Evolutionary conservation across 2,888 invertebrate genomes (phyloP), one percentile per base, ranked within the genome.

Genomic region (Himalopsyche anomala): DNA sequence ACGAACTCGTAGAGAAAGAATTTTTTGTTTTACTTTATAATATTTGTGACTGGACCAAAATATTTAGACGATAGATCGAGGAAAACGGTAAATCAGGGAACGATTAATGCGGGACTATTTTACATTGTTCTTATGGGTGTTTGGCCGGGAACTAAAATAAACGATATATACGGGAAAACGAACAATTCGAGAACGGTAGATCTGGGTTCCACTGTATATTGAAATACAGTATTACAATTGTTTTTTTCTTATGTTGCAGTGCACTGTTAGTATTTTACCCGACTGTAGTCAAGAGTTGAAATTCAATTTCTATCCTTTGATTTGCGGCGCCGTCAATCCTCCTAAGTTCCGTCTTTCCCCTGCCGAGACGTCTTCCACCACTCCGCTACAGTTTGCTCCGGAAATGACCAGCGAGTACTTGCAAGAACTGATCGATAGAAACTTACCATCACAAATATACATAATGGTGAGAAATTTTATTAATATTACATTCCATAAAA

Each of bases 221-320:
- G 51, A 15, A 8, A 15, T 51, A 15, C 51, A 82, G 55, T 17
- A n/a, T 82, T 55, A 54, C 2, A 82, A 82, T 6, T 38, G 1
- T 11, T 62, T 17, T 87, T 28, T 19, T 19, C 3, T 62, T n/a
- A 85, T 87, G 42, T 90, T 90, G 86, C 88, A 91, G 91, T 90
- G 94, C 89, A 92, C 92, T 56, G 91, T 94, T 28, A 94, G 94
- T 19, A 91, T 95, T 84, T 92, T 96, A 81, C 96, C 96, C 0
- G 93, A 94, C 87, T 94, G 94, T 56, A 92, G 92, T 86, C 93
- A 94, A 87, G 94, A 94, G 87, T 90, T 96, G 56, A 94, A 95
- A 89, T 98, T 97, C 93, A 97, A 97, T 90, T 93, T 98, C 87
- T 96, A 97, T 89, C 97, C 98, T 0, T 92, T 97, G 89, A 93